Evolutionary conservation across 2,113 vertebrate species (phyloP).

Genomic region (Hepsetus odoe): DNA sequence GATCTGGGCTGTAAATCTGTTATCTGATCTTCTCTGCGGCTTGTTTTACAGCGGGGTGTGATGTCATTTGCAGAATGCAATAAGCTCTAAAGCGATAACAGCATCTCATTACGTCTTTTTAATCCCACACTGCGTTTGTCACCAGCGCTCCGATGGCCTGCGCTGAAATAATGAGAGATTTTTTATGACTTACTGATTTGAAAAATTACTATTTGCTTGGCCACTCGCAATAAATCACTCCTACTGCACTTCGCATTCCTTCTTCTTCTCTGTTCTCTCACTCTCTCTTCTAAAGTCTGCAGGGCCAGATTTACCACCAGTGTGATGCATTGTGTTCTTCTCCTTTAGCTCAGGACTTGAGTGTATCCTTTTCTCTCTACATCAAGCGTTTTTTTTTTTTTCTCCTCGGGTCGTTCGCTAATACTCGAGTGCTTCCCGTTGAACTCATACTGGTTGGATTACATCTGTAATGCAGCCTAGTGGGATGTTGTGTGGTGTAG

Average conservation of each 20-base stretch:
- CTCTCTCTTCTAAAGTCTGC: conserved; percentile 30
- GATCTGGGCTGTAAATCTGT: not conserved
- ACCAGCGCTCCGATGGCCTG: not conserved
- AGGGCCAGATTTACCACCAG: not conserved
- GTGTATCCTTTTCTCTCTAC: not conserved
- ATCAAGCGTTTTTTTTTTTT: not conserved
- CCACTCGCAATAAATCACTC: conserved; percentile 10
- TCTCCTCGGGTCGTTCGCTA: not conserved
- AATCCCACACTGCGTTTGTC: not conserved
- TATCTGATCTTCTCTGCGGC: not conserved
- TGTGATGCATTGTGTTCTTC: not conserved
- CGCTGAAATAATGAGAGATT: not conserved
- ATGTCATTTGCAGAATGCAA: conserved; percentile 15
- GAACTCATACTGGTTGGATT: conserved; percentile 22
- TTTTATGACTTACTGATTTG: conserved; percentile 27
- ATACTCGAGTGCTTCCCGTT: conserved; percentile 1
- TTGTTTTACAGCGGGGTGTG: not conserved
- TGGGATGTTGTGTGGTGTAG: not conserved
- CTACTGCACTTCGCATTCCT: conserved; percentile 2
- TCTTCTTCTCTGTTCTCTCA: conserved; percentile 46
- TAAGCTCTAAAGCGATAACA: conserved; percentile 21
- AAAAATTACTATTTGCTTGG: conserved; percentile 21
- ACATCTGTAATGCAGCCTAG: not conserved
- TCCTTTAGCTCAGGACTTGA: not conserved
- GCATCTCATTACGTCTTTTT: not conserved